Evolutionary conservation across 1,140 invertebrate species (phyloP).

Genomic region (Aphis gossypii): DNA sequence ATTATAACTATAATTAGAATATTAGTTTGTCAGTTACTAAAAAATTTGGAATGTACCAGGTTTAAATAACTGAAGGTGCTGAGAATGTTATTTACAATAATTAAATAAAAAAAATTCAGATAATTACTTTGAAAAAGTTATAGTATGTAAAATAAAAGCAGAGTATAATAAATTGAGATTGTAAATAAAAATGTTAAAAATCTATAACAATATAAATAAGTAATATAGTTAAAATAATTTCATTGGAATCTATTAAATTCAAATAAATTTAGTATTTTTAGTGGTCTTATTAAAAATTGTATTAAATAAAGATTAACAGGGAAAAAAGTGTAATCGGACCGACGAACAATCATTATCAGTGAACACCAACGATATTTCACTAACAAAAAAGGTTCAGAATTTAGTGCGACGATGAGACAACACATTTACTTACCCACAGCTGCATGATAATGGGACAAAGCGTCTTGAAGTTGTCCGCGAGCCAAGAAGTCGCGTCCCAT

Average conservation of each 20-base stretch:
- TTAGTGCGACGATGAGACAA: too few species aligned
- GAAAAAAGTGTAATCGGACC: neutral
- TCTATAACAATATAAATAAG: neutral
- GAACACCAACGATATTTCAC: neutral
- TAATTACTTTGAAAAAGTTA: neutral
- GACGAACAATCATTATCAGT: neutral
- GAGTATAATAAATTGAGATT: neutral
- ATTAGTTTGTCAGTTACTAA: neutral
- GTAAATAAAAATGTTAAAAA: neutral
- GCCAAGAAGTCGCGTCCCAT: constrained; percentile 89
- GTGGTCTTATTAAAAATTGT: neutral
- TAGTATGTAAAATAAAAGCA: neutral
- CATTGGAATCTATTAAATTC: neutral
- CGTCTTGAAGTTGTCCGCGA: constrained; percentile 92
- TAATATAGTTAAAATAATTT: neutral
- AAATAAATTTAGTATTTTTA: neutral
- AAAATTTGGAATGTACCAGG: neutral
- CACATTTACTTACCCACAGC: constrained; percentile 83
- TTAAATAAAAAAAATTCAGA: neutral
- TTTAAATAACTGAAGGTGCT: neutral
- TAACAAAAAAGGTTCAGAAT: neutral
- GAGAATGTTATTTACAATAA: neutral
- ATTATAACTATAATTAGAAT: neutral
- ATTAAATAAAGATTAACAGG: neutral
- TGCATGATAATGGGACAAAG: constrained; percentile 95